Evolutionary conservation across 2,113 vertebrate species (phyloP).

Genomic region (Pachyramphus minor): DNA sequence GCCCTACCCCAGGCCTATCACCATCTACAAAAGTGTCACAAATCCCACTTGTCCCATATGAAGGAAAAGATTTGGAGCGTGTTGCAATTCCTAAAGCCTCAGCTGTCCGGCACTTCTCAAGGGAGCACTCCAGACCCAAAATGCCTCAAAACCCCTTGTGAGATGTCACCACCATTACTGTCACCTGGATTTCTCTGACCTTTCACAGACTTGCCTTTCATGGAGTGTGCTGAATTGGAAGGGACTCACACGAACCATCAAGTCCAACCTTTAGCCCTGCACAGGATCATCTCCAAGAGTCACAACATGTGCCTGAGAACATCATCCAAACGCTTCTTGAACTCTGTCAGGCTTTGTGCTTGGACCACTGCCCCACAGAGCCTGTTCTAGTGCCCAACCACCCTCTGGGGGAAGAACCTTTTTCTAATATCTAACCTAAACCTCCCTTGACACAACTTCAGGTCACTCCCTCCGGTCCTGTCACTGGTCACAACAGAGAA

Average conservation of each 20-base stretch:
- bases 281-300: not conserved
- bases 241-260: not conserved
- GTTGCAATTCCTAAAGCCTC: not conserved
- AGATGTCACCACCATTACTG: not conserved
- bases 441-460: not conserved
- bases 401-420: not conserved
- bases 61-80: not conserved
- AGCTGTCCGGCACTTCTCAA: not conserved
- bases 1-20: not conserved
- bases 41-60: not conserved
- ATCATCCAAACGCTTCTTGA: not conserved
- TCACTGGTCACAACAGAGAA: not conserved
- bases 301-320: not conserved
- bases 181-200: not conserved
- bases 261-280: not conserved
- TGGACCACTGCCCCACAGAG: not conserved
- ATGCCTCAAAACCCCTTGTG: accelerated
- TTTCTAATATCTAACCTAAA: not conserved
- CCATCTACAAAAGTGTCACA: not conserved
- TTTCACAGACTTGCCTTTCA: not conserved
- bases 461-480: not conserved
- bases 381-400: not conserved
- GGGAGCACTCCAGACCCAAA: not conserved
- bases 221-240: not conserved
- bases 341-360: not conserved